Percentiles rank a stretch among this genome's conserved stretches.
Evolutionary conservation across 1,140 invertebrate species (phyloP).

Genomic region (Nephotettix cincticeps): DNA sequence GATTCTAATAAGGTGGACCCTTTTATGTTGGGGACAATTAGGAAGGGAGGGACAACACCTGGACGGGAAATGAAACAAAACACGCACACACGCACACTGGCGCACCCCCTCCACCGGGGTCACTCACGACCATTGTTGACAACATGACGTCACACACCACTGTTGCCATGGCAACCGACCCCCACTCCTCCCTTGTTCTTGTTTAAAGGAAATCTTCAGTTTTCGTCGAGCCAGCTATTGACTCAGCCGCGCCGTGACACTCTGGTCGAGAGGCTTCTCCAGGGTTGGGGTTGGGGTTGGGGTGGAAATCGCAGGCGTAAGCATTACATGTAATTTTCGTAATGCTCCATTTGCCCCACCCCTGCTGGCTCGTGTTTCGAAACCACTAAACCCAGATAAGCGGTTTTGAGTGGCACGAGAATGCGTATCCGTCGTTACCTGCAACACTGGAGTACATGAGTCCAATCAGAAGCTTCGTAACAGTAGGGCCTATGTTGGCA

Average conservation of each 20-base stretch:
- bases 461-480: no score
- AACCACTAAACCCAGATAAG: no score
- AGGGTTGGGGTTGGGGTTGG: neutral
- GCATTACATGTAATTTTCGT: neutral
- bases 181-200: neutral
- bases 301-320: neutral
- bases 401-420: no score
- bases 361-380: no score
- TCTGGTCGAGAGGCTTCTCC: neutral
- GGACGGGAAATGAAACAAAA: neutral
- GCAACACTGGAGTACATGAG: no score
- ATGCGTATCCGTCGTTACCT: no score
- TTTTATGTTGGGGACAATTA: constrained; percentile 5
- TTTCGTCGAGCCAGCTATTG: constrained; percentile 8
- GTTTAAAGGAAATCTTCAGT: constrained; percentile 10
- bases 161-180: neutral
- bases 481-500: no score
- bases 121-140: neutral
- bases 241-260: neutral
- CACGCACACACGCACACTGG: neutral
- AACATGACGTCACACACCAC: neutral
- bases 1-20: constrained; percentile 12
- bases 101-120: neutral
- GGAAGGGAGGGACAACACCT: neutral
- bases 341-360: neutral